A percentile compares a stretch with the other conserved stretches of the same genome.
Evolutionary conservation across 2,888 invertebrate species (phyloP).

Genomic region (Tholera decimalis): DNA sequence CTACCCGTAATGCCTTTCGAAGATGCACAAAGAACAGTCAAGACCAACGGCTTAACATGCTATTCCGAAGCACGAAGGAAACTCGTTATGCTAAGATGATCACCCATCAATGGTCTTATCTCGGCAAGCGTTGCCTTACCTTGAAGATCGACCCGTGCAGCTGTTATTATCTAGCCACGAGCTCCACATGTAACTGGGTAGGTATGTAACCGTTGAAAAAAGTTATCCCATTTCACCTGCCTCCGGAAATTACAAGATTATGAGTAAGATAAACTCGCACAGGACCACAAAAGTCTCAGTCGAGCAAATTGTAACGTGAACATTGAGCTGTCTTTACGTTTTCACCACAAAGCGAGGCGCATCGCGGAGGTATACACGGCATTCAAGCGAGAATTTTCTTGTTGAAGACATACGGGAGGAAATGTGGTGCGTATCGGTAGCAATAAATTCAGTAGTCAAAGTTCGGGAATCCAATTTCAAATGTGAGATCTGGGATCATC

Average conservation of each 20-base stretch:
- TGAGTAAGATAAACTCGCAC: slow-evolving; percentile 11
- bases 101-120: too few species aligned
- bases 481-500: too few species aligned
- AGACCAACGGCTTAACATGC: too few species aligned
- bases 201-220: not conserved
- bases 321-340: slow-evolving; percentile 24
- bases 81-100: too few species aligned
- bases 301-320: slow-evolving; percentile 32
- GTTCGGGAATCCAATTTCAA: too few species aligned
- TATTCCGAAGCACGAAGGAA: too few species aligned
- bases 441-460: not conserved
- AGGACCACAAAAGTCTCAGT: slow-evolving; percentile 23
- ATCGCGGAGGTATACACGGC: slow-evolving; percentile 10
- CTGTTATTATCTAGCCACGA: too few species aligned
- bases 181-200: too few species aligned
- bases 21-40: too few species aligned
- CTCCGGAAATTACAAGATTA: slow-evolving; percentile 35
- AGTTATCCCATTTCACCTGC: slow-evolving; percentile 22
- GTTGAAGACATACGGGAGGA: slow-evolving; percentile 3
- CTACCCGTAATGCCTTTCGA: too few species aligned
- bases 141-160: too few species aligned
- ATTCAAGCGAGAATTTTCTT: slow-evolving; percentile 42
- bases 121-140: too few species aligned
- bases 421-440: not conserved
- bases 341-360: slow-evolving; percentile 41